Percentiles rank a stretch among this genome's conserved stretches.
Evolutionary conservation across 2,888 invertebrate genomes (phyloP).

Genomic region (Drosophila nigritarsus): DNA sequence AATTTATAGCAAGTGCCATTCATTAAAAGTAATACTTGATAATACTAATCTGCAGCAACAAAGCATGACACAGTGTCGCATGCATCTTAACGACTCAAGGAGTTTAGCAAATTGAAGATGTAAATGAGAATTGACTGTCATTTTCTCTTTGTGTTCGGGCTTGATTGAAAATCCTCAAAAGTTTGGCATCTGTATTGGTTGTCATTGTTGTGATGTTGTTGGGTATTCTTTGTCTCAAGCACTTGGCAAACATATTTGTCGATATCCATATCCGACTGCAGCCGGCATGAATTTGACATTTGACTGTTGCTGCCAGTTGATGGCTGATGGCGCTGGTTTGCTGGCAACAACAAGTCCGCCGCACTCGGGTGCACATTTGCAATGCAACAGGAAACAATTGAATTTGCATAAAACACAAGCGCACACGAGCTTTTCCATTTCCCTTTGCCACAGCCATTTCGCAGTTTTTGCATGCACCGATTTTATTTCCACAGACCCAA

Average conservation of each 20-base stretch:
- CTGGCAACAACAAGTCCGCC: constrained; percentile 30
- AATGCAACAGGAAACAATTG: constrained; percentile 79
- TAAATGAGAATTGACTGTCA: background rate
- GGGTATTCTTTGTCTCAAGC: constrained; percentile 20
- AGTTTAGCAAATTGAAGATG: background rate
- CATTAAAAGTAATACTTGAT: background rate
- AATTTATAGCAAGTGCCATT: background rate
- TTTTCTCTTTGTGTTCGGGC: constrained; percentile 5
- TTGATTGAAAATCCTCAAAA: constrained; percentile 17
- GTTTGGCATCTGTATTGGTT: constrained; percentile 23
- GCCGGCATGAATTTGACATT: constrained; percentile 43
- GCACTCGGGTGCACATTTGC: constrained; percentile 61
- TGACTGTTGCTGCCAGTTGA: constrained; percentile 8
- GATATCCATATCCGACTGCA: constrained; percentile 44
- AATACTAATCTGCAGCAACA: background rate
- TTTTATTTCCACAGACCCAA: constrained; percentile 48
- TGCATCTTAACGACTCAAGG: constrained; percentile 1
- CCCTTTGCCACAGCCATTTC: constrained; percentile 49
- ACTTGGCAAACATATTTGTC: constrained; percentile 21
- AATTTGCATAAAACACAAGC: constrained; percentile 75
- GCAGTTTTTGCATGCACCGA: constrained; percentile 51
- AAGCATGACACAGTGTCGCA: background rate
- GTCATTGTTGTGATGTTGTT: constrained; percentile 4
- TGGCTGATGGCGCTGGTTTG: constrained; percentile 1
- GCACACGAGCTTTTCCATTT: constrained; percentile 55